A percentile compares a stretch with the other conserved stretches of the same genome.
These are phyloP conservation scores for Limnephilus marmoratus DNA, from an alignment of 2,888 invertebrate genomes.

Conservation along the genomic window DNA sequence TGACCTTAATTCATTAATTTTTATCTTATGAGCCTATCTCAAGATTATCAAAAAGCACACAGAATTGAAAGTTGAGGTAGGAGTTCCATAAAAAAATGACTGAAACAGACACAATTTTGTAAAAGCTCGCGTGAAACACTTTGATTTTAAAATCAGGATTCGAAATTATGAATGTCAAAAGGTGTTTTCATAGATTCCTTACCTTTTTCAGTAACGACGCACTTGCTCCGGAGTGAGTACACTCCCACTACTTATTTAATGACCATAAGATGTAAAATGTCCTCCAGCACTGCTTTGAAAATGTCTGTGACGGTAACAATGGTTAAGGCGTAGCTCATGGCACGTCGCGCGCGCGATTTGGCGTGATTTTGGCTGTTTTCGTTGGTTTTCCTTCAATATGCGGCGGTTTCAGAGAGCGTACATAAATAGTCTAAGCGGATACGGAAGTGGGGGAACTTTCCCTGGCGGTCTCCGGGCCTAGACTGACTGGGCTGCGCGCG, in stretches of 20 bases:
- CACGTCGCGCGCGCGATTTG: slow-evolving; percentile 12
- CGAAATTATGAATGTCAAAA: neutral
- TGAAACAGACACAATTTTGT: neutral
- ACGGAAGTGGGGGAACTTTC: slow-evolving; percentile 52
- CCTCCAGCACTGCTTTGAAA: slow-evolving; percentile 39
- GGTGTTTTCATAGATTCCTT: slow-evolving; percentile 23
- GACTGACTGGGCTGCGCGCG: slow-evolving; percentile 53
- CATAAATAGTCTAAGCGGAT: slow-evolving; percentile 48
- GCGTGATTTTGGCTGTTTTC: slow-evolving; percentile 10
- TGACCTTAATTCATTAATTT: neutral
- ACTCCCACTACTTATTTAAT: slow-evolving; percentile 57
- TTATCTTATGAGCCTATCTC: neutral
- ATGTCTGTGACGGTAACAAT: neutral
- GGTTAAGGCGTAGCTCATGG: neutral
- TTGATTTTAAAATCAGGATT: neutral
- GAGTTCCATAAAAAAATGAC: neutral
- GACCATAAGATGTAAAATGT: slow-evolving; percentile 42
- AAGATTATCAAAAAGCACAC: neutral
- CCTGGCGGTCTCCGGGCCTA: slow-evolving; percentile 55
- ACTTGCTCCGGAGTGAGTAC: slow-evolving; percentile 24
- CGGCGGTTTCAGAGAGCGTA: slow-evolving; percentile 10
- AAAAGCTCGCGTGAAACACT: neutral
- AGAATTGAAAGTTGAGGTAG: neutral
- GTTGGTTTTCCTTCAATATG: slow-evolving; percentile 25
- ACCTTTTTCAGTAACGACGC: slow-evolving; percentile 51